These are phyloP conservation scores for Saturnia pavonia DNA, from an alignment of 2,888 invertebrate genomes.

Conservation along the genomic window DNA sequence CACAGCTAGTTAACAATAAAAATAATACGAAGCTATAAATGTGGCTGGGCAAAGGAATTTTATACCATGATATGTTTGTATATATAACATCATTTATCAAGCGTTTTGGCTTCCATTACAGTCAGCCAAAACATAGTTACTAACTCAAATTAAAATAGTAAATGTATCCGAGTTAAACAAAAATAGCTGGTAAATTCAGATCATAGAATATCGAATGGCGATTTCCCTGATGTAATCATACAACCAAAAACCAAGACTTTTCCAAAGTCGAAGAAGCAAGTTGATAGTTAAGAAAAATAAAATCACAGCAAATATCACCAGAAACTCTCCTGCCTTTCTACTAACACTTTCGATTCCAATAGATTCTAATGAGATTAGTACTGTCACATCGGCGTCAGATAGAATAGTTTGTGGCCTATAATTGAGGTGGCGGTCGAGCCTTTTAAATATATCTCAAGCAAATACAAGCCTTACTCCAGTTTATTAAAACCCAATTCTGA, in stretches of 20 bases:
- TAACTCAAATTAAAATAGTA: neutral
- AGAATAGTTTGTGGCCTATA: slow-evolving; percentile 81
- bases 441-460: slow-evolving; percentile 35
- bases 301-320: neutral
- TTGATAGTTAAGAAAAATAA: neutral
- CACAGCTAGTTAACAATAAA: too few relatives aligned
- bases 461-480: slow-evolving; percentile 40
- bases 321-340: slow-evolving; percentile 43
- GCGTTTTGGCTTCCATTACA: too few relatives aligned
- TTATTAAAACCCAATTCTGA: slow-evolving; percentile 44
- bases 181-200: neutral
- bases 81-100: too few relatives aligned
- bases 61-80: too few relatives aligned
- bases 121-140: too few relatives aligned
- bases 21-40: too few relatives aligned
- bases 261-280: neutral
- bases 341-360: slow-evolving; percentile 72
- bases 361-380: slow-evolving; percentile 80
- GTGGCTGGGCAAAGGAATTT: too few relatives aligned
- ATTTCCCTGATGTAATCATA: too few relatives aligned
- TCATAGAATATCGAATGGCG: neutral
- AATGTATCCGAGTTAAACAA: neutral
- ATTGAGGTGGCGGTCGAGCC: slow-evolving; percentile 69
- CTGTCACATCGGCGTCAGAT: slow-evolving; percentile 79
- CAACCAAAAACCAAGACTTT: neutral